Evolutionary conservation across 2,113 vertebrate genomes (phyloP).

Genomic region (Pimephales promelas): DNA sequence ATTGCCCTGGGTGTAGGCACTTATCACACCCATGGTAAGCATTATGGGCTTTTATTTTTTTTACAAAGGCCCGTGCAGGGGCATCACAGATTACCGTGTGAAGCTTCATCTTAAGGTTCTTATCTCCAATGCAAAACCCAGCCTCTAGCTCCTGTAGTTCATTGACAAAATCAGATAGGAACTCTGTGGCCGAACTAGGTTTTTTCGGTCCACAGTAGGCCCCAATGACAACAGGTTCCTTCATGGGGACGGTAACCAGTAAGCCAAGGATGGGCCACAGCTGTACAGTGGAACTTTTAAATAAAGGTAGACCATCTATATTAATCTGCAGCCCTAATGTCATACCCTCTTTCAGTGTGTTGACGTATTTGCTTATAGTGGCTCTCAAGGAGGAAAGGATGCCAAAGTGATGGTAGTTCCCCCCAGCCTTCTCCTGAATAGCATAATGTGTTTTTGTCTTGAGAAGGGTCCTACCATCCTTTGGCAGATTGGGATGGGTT

Average conservation of each 20-base stretch:
- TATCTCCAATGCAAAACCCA: constrained; percentile 25
- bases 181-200: constrained; percentile 24
- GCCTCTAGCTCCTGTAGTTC: constrained; percentile 22
- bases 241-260: neutral
- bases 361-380: neutral
- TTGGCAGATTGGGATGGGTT: neutral
- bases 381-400: neutral
- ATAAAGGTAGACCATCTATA: constrained; percentile 15
- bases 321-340: neutral
- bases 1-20: constrained; percentile 7
- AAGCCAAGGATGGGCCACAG: constrained; percentile 9
- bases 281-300: constrained; percentile 1
- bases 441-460: neutral
- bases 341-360: neutral
- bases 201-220: neutral
- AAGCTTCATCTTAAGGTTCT: neutral
- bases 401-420: constrained; percentile 1
- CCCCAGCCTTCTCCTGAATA: neutral
- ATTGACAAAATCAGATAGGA: constrained; percentile 24
- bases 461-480: constrained; percentile 4
- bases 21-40: constrained; percentile 4
- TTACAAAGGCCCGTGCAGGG: constrained; percentile 14
- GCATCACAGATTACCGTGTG: constrained; percentile 17
- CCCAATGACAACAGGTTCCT: neutral
- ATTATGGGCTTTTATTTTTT: constrained; percentile 17